Percentiles rank a stretch among this genome's conserved stretches.
Evolutionary conservation across 2,888 invertebrate species (phyloP).

Genomic region (Tinea pellionella): DNA sequence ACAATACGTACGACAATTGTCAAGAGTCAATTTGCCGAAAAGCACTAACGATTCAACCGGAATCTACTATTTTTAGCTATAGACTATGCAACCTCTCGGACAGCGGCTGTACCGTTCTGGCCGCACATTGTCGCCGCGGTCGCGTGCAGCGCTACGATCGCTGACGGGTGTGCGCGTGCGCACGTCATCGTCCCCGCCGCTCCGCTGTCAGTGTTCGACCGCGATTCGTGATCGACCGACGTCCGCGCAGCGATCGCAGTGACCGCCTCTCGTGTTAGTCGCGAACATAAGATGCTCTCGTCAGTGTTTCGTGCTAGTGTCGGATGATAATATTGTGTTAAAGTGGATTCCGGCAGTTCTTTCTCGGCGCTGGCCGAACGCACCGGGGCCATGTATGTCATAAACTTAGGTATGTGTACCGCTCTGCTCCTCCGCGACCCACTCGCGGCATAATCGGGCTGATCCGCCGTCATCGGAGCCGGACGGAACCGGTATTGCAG

Average conservation of each 20-base stretch:
- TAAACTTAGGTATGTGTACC: slow-evolving; percentile 67
- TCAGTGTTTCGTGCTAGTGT: slow-evolving; percentile 57
- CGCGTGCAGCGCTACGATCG: neutral
- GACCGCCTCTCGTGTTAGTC: slow-evolving; percentile 33
- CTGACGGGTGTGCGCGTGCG: neutral
- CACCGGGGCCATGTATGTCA: slow-evolving; percentile 70
- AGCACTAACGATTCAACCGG: slow-evolving; percentile 3
- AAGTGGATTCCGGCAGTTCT: slow-evolving; percentile 65
- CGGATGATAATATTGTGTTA: slow-evolving; percentile 42
- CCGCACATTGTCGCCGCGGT: neutral
- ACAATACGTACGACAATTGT: neutral
- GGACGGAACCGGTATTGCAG: slow-evolving; percentile 45
- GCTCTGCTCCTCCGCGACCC: slow-evolving; percentile 24
- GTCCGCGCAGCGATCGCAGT: slow-evolving; percentile 27
- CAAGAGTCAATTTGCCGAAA: neutral
- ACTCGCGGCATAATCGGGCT: too few relatives aligned
- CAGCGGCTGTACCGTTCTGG: neutral
- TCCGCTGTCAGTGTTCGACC: slow-evolving; percentile 38
- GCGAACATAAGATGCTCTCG: slow-evolving; percentile 58
- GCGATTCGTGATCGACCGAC: slow-evolving; percentile 44
- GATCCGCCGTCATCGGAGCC: slow-evolving; percentile 46
- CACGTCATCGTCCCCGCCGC: neutral
- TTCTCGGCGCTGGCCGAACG: slow-evolving; percentile 66
- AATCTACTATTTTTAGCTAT: neutral
- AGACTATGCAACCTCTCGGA: neutral